Percentiles rank a stretch among this genome's conserved stretches.
These are phyloP conservation scores for Smutsia gigantea DNA, from an alignment of 2,797 vertebrate genomes.

Conservation along the genomic window DNA sequence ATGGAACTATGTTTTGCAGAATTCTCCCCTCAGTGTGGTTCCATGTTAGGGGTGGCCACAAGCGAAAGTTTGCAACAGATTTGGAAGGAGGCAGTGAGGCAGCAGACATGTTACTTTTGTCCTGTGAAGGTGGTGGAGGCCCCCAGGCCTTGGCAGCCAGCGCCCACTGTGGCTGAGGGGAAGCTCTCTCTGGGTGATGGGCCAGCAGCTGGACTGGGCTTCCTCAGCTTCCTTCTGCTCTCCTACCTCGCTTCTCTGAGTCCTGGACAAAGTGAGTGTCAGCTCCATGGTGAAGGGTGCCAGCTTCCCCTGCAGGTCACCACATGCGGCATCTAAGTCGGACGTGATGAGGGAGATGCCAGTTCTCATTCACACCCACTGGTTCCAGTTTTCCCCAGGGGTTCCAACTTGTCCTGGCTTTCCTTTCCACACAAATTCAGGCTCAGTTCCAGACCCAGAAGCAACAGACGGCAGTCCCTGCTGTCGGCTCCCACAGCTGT, in stretches of 20 bases:
- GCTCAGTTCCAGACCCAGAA: neutral
- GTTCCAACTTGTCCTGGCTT: neutral
- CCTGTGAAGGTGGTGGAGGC: neutral
- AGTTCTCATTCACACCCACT: neutral
- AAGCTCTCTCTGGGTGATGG: neutral
- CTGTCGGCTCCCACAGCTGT: neutral
- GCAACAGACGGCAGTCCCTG: too few relatives aligned
- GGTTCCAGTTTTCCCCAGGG: neutral
- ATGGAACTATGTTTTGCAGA: neutral
- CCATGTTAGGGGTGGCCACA: neutral
- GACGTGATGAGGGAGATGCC: neutral
- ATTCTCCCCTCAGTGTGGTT: neutral
- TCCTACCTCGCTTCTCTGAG: neutral
- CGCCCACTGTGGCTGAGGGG: neutral
- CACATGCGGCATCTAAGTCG: neutral
- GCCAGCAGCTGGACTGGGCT: too few relatives aligned
- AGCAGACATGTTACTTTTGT: neutral
- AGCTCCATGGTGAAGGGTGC: neutral
- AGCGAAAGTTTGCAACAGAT: neutral
- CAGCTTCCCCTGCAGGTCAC: neutral
- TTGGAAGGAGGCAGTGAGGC: neutral
- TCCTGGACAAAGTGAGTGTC: neutral
- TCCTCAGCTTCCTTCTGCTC: neutral
- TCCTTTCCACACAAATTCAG: neutral
- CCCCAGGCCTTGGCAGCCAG: too few relatives aligned